Base-by-base conservation (phyloP, 2,113 vertebrate genomes). In the Casuarius casuarius region DNA sequence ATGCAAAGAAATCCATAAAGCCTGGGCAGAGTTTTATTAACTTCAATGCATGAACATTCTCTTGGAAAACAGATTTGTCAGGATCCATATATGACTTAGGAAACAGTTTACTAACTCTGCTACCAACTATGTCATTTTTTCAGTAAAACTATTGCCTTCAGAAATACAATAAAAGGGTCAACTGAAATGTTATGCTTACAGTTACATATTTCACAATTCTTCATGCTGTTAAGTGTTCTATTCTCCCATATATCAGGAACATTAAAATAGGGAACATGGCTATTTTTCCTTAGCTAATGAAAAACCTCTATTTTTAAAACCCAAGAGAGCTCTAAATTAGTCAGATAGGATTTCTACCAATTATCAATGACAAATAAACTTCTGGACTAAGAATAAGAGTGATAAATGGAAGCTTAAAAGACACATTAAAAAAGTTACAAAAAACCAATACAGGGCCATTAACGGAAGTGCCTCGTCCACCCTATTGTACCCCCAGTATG, bases 351-450 rank as follows among this genome's bases (percentile, higher is more conserved):
- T 31, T 74, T 94, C 20, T 20, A 80, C 8, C 46, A 58, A 7
- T 38, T 22, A 78, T 22, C 52, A 48, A 52, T 11, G 23, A 81
- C 51, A 92, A 94, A 89, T 0, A 25, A 62, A 72, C 7, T 83
- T 61, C 54, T 84, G 15, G 16, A 67, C 48, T 70, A 48, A 85
- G 67, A 85, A 28, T 26, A 91, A 94, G 51, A 48, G 54, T 33
- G n/a, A 86, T 80, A 87, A 71, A 35, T 40, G 72, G 48, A 94
- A 92, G n/a, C 22, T 65, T 76, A 62, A 42, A 86, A 85, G 51
- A 29, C 46, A 81, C 12, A 29, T 51, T 71, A 12, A 8, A 68
- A 33, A 54, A 40, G 52, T 8, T 38, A 68, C 15, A 66, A 65
- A 70, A 52, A 26, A 1, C 42, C 78, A 70, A 61, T n/a, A 40